These are phyloP conservation scores for Silurus aristotelis DNA, from an alignment of 2,797 vertebrate species.

Conservation along the genomic window DNA sequence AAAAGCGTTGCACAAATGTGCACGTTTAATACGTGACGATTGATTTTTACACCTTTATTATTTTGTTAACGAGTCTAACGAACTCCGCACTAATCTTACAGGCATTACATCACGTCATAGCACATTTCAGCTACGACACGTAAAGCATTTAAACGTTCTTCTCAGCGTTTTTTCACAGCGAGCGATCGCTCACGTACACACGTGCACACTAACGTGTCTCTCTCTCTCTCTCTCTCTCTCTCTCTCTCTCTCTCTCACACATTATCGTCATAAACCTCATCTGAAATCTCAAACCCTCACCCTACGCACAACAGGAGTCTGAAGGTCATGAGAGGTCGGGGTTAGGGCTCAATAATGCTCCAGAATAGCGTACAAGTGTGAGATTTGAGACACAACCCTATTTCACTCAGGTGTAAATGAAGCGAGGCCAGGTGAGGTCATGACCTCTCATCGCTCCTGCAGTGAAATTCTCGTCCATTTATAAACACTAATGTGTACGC, in stretches of 20 bases:
- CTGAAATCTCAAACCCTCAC: background rate
- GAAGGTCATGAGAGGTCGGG: background rate
- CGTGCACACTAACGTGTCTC: too few species aligned
- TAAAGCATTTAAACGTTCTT: background rate
- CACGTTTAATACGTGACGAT: slow-evolving; percentile 79
- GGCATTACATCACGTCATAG: background rate
- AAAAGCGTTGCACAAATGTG: slow-evolving; percentile 75
- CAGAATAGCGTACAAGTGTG: background rate
- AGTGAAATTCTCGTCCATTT: background rate
- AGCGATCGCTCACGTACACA: background rate
- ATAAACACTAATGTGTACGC: background rate
- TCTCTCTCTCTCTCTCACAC: too few species aligned
- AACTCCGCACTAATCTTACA: slow-evolving; percentile 24
- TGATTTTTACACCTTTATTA: background rate
- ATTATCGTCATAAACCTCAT: background rate
- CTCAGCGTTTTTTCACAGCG: background rate
- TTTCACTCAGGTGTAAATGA: too few species aligned
- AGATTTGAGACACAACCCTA: too few species aligned
- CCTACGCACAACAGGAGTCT: too few species aligned
- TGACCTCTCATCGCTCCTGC: too few species aligned
- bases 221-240: too few species aligned
- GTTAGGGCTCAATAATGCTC: background rate
- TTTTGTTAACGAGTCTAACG: slow-evolving; percentile 72
- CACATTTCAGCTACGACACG: background rate
- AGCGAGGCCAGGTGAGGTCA: too few species aligned